phyloP scores from a whole-genome alignment of 2,888 invertebrate genomes.

The Epistrophe grossulariae region DNA sequence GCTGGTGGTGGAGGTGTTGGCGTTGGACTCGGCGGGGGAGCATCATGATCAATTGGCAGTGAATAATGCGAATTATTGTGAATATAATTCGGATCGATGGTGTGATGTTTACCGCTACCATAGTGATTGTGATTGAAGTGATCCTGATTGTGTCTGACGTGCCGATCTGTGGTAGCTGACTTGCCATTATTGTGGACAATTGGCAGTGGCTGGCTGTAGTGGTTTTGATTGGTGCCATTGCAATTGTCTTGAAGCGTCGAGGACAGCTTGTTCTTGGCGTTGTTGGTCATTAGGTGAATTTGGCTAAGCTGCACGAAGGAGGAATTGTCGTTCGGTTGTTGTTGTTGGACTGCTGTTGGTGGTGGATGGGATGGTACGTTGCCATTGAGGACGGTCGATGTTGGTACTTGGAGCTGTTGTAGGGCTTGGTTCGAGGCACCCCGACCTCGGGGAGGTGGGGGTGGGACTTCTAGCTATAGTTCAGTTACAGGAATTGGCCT shows the following conservation, averaged over 20 bases:
- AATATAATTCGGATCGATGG: constrained; percentile 81
- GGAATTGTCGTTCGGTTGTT: constrained; percentile 73
- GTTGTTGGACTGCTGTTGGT: constrained; percentile 78
- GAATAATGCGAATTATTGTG: constrained; percentile 83
- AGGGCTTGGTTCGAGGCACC: constrained; percentile 81
- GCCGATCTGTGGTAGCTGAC: constrained; percentile 78
- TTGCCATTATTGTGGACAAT: constrained; percentile 78
- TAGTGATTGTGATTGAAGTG: constrained; percentile 82
- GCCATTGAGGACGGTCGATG: constrained; percentile 81
- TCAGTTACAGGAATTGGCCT: constrained; percentile 95
- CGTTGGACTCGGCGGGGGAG: constrained; percentile 80
- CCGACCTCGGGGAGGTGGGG: constrained; percentile 91
- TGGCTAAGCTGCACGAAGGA: constrained; percentile 83
- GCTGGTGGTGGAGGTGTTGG: constrained; percentile 83
- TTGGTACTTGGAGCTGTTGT: constrained; percentile 82
- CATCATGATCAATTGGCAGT: constrained; percentile 82
- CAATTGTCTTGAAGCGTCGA: constrained; percentile 81
- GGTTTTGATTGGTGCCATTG: constrained; percentile 80
- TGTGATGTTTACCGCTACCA: constrained; percentile 79
- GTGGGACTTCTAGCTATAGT: constrained; percentile 95
- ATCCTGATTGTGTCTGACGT: constrained; percentile 82
- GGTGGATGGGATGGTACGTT: constrained; percentile 77
- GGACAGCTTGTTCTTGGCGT: constrained; percentile 76
- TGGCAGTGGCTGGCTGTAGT: constrained; percentile 82
- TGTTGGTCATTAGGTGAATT: constrained; percentile 83